Evolutionary conservation across 2,113 vertebrate genomes (phyloP), one percentile per base, ranked within the genome.

Genomic region (Vulpes vulpes): DNA sequence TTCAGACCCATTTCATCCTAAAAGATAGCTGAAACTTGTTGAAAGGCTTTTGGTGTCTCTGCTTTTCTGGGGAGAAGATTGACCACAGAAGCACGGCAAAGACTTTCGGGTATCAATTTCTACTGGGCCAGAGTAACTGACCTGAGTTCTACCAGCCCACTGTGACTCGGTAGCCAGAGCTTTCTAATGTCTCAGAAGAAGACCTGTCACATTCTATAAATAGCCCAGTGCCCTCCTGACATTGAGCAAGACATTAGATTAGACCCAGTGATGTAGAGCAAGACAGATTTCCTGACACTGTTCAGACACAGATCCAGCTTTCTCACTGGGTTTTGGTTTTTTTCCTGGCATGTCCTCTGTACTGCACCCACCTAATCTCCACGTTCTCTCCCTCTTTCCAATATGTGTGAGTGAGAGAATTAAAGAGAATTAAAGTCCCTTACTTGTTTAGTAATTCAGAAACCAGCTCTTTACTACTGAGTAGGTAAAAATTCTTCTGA

Each of bases 1-100:
- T 94, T 86, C 55, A 60, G n/a, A 71, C 35, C 69, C 38, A 86
- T 89, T 8, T 16, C 51, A 86, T 79, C 73, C 64, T 76, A 17
- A 97, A 96, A 96, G 16, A 95, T 3, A 89, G 49, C 32, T 89
- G 10, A 88, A 91, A 93, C n/a, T 60, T 82, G 89, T 82, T 89
- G 55, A 25, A 94, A 93, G n/a, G 32, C 14, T 32, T 17, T 73
- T 71, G 35, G 3, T 76, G 3, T 27, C 49, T 74, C 85, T n/a
- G 19, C 49, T 20, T 67, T 62, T 89, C 43, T 93, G 25, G 55
- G 64, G 22, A 60, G 11, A 79, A 55, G 19, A 89, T 67, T 85
- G 38, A 67, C 55, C 32, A 89, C n/a, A 89, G 10, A 62, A 86
- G 17, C 43, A 49, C 78, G 43, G 51, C 35, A 95, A 86, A 30